Conservation (phyloP, 1,140 invertebrate genomes). For the Neelides sp. region DNA sequence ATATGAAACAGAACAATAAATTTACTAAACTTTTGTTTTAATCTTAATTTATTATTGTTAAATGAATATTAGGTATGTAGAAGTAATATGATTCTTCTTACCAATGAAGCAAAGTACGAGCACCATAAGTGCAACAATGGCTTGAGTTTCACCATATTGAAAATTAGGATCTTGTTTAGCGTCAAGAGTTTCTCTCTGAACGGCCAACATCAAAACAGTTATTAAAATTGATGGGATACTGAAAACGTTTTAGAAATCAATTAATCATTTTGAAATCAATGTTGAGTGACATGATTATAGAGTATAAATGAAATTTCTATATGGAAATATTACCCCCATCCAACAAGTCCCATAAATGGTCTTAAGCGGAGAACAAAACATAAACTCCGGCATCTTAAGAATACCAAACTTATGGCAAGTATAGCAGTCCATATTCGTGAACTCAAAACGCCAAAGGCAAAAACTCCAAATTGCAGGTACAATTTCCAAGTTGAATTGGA, state of each 20-base stretch:
- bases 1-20: slow-evolving; percentile 26
- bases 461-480: slow-evolving; percentile 58
- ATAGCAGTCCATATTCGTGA: slow-evolving; percentile 70
- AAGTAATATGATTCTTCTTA: slow-evolving; percentile 33
- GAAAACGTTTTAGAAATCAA: slow-evolving; percentile 29
- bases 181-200: slow-evolving; percentile 37
- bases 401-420: slow-evolving; percentile 62
- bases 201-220: slow-evolving; percentile 43
- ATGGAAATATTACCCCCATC: slow-evolving; percentile 55
- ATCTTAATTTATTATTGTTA: background rate
- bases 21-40: slow-evolving; percentile 10
- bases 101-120: slow-evolving; percentile 54
- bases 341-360: slow-evolving; percentile 53
- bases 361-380: slow-evolving; percentile 63
- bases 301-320: slow-evolving; percentile 7
- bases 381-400: slow-evolving; percentile 65
- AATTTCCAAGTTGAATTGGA: slow-evolving; percentile 38
- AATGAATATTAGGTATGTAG: slow-evolving; percentile 17
- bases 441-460: slow-evolving; percentile 59
- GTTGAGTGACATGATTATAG: background rate
- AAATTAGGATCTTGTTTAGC: slow-evolving; percentile 61
- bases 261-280: background rate
- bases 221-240: slow-evolving; percentile 45
- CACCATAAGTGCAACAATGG: slow-evolving; percentile 49
- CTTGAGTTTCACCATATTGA: slow-evolving; percentile 61